Evolutionary conservation across 2,888 invertebrate genomes (phyloP), one percentile per base, ranked within the genome.

Genomic region (Pedicia rivosa): DNA sequence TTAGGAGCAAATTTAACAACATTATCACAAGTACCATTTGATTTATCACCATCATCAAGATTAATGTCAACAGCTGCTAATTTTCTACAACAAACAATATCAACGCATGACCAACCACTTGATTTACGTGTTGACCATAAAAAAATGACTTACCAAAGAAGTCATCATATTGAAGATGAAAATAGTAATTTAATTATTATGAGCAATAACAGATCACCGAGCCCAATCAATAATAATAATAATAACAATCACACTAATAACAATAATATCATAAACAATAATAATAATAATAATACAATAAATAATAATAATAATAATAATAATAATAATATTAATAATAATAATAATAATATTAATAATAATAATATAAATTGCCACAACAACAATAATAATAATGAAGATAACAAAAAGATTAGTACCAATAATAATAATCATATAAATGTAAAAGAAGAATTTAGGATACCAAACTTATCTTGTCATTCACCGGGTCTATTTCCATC

Each of bases 81-180:
- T 71, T 31, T 71, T 47, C 37, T 51, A 42, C 48, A 41, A 44
- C 46, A 30, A 43, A 50, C n/a, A 64, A 67, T 37, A 5, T 17
- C 13, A 8, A 17, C 19, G 12, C 25, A 35, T 26, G 82, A 84
- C 54, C 83, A 87, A 55, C 91, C 91, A 2, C 67, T 91, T 40
- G 92, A 91, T 61, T 69, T 92, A 40, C 73, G 90, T 52, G 72
- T 90, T 49, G 81, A 83, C 42, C 80, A 81, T 60, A 87, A 90
- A 57, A 80, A 87, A 59, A 53, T 61, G 19, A 57, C 60, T 5
- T 46, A 64, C 39, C 50, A 56, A 39, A 51, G 59, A 28, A 52
- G 56, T 39, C 63, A 72, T 31, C 31, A 37, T 33, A 63, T 82
- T 15, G 79, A 84, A 58, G 87, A 87, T 59, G 87, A 87, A 62